phyloP scores from a whole-genome alignment of 2,113 vertebrate genomes.

The Corydoras sp. region DNA sequence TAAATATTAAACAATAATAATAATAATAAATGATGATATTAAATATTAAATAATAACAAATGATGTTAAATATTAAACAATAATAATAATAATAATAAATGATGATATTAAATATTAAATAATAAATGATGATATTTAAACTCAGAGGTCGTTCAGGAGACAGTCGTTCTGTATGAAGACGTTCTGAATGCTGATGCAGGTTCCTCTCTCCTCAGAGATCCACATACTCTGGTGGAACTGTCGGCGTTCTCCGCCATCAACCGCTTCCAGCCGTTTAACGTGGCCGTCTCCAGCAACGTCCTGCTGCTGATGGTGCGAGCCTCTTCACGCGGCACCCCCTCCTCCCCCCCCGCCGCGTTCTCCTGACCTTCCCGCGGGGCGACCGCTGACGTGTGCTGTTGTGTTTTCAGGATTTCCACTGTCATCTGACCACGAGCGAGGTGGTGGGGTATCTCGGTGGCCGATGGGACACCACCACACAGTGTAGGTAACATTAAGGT shows the following conservation, averaged over 20 bases:
- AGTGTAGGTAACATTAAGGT: constrained; percentile 64
- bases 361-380: no score
- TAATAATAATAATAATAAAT: no score
- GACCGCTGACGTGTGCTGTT: neutral
- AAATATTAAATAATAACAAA: no score
- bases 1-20: no score
- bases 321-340: neutral
- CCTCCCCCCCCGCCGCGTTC: neutral
- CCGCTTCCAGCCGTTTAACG: constrained; percentile 95
- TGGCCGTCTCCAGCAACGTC: constrained; percentile 90
- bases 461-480: constrained; percentile 90
- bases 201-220: constrained; percentile 66
- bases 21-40: no score
- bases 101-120: no score
- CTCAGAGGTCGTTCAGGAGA: neutral
- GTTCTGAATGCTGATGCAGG: neutral
- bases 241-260: constrained; percentile 87
- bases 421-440: constrained; percentile 89
- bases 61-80: no score
- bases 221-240: constrained; percentile 89
- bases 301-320: constrained; percentile 81
- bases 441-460: constrained; percentile 95
- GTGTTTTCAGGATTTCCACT: constrained; percentile 82
- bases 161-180: neutral
- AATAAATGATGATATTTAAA: no score